A percentile compares a stretch with the other conserved stretches of the same genome.
phyloP scores from a whole-genome alignment of 2,888 invertebrate genomes.

The Cheilosia pagana region DNA sequence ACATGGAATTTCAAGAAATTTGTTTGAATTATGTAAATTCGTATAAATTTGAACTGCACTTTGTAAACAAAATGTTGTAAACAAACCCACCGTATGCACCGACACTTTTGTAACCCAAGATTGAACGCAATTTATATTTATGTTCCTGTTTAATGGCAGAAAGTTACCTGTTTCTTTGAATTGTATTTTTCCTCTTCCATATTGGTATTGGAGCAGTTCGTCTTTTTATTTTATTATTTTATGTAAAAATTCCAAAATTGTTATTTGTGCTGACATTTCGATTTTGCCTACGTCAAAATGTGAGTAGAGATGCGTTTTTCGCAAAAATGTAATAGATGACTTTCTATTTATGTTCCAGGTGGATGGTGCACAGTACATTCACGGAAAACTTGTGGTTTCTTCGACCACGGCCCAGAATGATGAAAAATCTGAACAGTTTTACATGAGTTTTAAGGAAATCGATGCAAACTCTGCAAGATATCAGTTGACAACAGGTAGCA shows the following conservation, averaged over 20 bases:
- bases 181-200: conserved; percentile 17
- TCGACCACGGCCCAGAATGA: conserved; percentile 62
- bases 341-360: conserved; percentile 76
- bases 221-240: conserved; percentile 2
- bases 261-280: background rate
- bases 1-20: background rate
- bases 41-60: conserved; percentile 19
- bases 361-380: conserved; percentile 78
- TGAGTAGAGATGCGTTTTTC: conserved; percentile 31
- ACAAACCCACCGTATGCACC: conserved; percentile 2
- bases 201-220: conserved; percentile 7
- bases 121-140: background rate
- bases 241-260: conserved; percentile 5
- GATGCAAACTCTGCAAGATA: conserved; percentile 9
- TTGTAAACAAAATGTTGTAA: conserved; percentile 50
- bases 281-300: conserved; percentile 11
- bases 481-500: conserved; percentile 29
- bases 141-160: background rate
- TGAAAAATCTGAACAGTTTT: conserved; percentile 77
- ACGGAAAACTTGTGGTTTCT: conserved; percentile 76
- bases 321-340: conserved; percentile 45
- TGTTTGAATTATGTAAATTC: background rate
- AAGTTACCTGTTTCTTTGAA: conserved; percentile 23
- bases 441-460: conserved; percentile 76
- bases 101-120: background rate